Conservation (phyloP, 37 sponge, comb jelly and placozoan species). For the Spongilla lacustris region DNA sequence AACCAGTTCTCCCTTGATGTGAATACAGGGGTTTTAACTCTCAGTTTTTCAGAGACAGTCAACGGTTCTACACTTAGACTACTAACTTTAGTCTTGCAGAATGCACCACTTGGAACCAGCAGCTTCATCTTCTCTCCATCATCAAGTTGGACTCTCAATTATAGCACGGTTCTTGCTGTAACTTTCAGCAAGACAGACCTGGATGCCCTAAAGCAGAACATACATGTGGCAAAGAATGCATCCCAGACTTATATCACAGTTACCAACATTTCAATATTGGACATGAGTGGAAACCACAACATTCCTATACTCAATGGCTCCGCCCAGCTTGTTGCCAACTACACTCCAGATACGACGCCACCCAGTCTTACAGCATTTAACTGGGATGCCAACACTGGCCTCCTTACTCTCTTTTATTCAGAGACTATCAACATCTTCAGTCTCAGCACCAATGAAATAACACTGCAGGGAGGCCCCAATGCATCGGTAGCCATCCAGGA, state of each 20-base stretch:
- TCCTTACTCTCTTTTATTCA: slow-evolving; percentile 74
- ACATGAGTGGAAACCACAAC: slow-evolving; percentile 68
- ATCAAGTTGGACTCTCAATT: slow-evolving; percentile 22
- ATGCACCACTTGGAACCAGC: slow-evolving; percentile 16
- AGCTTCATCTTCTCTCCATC: slow-evolving; percentile 32
- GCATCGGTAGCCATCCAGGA: neutral
- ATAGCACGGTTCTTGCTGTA: slow-evolving; percentile 44
- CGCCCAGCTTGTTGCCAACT: slow-evolving; percentile 16
- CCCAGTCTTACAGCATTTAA: slow-evolving; percentile 71
- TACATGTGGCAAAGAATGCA: slow-evolving; percentile 56
- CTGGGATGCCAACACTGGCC: slow-evolving; percentile 68
- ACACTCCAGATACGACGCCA: slow-evolving; percentile 60
- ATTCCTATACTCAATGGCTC: slow-evolving; percentile 37
- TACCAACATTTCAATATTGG: slow-evolving; percentile 43
- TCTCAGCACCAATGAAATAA: slow-evolving; percentile 63
- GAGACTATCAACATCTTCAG: slow-evolving; percentile 81
- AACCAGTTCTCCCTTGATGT: slow-evolving; percentile 67
- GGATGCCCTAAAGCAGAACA: slow-evolving; percentile 62
- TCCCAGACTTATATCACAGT: slow-evolving; percentile 61
- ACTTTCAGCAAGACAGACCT: slow-evolving; percentile 63
- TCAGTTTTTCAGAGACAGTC: slow-evolving; percentile 91
- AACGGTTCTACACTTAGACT: slow-evolving; percentile 53
- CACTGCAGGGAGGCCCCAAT: slow-evolving; percentile 62
- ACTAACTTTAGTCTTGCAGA: slow-evolving; percentile 55
- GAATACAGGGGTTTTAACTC: slow-evolving; percentile 53